phyloP scores from a whole-genome alignment of 2,113 vertebrate genomes.

The Microtus oregoni region DNA sequence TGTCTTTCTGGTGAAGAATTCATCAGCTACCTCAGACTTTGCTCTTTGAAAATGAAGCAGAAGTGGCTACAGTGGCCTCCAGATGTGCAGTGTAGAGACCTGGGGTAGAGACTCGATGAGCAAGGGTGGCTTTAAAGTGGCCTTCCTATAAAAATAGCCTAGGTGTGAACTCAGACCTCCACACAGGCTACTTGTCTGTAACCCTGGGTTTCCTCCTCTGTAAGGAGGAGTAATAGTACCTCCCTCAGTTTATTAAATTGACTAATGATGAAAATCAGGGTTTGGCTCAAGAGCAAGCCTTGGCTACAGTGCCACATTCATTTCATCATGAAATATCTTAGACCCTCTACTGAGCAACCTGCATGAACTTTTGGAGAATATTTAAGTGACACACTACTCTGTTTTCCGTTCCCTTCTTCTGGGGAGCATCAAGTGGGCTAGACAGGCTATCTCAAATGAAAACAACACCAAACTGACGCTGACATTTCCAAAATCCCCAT shows the following conservation, averaged over 20 bases:
- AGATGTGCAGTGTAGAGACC: background rate
- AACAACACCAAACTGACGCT: background rate
- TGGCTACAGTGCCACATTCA: rapidly evolving
- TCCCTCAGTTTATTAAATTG: background rate
- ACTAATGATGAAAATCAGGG: rapidly evolving
- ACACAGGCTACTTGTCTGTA: too few species aligned
- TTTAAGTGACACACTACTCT: background rate
- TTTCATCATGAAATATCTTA: too few species aligned
- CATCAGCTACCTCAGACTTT: background rate
- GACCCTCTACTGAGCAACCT: background rate
- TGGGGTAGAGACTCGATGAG: background rate
- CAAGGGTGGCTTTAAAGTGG: background rate
- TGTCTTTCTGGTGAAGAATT: background rate
- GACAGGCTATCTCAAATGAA: background rate
- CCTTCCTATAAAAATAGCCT: background rate
- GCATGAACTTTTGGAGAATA: too few species aligned
- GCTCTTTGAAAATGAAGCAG: background rate
- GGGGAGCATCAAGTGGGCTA: background rate
- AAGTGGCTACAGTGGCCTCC: background rate
- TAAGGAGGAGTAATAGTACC: background rate
- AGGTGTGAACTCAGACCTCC: background rate
- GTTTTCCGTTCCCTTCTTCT: background rate
- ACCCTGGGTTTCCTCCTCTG: background rate
- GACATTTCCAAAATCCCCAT: background rate
- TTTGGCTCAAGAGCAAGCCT: background rate